Conservation (phyloP, 1,140 invertebrate genomes). For the Coenobita brevimanus region DNA sequence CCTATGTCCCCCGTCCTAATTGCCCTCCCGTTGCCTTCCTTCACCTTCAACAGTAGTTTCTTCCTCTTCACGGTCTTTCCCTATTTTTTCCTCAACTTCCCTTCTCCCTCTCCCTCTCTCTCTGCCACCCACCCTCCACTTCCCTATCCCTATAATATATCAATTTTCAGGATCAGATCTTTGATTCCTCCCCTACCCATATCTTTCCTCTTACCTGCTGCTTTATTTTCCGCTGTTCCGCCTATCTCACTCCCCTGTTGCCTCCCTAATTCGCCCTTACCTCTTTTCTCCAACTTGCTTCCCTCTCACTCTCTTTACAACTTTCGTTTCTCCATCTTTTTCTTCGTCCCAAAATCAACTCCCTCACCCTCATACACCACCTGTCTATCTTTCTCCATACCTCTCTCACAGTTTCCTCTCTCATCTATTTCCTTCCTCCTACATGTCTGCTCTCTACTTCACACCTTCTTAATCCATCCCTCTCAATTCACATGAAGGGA, state of each 20-base stretch:
- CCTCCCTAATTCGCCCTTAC: background rate
- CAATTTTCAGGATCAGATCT: too few relatives aligned
- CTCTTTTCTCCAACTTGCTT: background rate
- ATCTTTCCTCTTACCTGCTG: background rate
- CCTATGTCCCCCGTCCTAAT: background rate
- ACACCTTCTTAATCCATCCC: too few relatives aligned
- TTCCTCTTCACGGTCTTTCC: too few relatives aligned
- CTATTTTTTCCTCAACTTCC: background rate
- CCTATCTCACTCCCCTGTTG: too few relatives aligned
- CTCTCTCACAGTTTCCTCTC: too few relatives aligned
- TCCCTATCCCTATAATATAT: background rate
- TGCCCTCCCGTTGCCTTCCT: background rate
- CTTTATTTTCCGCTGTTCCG: background rate
- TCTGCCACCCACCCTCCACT: slow-evolving; percentile 10
- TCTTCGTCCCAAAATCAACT: too few relatives aligned
- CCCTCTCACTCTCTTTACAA: background rate
- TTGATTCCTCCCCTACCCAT: background rate
- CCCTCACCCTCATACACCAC: background rate
- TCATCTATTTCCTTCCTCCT: too few relatives aligned
- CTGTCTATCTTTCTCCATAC: too few relatives aligned
- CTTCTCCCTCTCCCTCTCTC: slow-evolving; percentile 19
- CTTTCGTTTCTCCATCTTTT: too few relatives aligned
- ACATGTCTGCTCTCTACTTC: too few relatives aligned
- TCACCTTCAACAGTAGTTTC: too few relatives aligned
- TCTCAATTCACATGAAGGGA: too few relatives aligned